phyloP scores from a whole-genome alignment of 2,888 invertebrate genomes.

The Agriopis marginaria region DNA sequence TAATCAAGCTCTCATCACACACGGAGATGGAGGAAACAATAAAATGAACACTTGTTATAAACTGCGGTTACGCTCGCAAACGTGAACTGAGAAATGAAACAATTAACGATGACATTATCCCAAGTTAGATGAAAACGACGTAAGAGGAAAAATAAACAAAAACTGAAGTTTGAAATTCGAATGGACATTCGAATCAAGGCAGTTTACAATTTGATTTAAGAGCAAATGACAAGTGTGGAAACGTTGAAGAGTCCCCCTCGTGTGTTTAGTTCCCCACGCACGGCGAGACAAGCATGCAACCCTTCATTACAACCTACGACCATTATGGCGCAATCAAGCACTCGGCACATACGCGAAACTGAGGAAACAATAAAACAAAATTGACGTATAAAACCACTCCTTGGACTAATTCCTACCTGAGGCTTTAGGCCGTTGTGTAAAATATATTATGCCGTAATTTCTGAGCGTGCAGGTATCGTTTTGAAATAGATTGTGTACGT shows the following conservation, averaged over 20 bases:
- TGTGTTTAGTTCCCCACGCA: constrained; percentile 75
- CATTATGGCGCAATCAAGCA: constrained; percentile 82
- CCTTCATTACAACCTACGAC: constrained; percentile 81
- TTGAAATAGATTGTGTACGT: constrained; percentile 56
- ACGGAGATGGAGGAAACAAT: constrained; percentile 76
- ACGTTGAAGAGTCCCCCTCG: constrained; percentile 72
- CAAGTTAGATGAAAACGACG: constrained; percentile 19
- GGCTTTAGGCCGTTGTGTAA: constrained; percentile 67
- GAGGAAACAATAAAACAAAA: constrained; percentile 83
- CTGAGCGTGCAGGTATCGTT: constrained; percentile 55
- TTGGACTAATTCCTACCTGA: constrained; percentile 71
- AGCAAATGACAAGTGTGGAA: constrained; percentile 76
- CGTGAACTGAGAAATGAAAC: constrained; percentile 29
- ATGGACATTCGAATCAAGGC: constrained; percentile 53
- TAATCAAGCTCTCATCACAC: constrained; percentile 80
- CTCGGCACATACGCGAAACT: constrained; percentile 82
- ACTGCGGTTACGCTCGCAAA: constrained; percentile 40
- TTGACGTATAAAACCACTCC: constrained; percentile 81
- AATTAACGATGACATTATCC: constrained; percentile 38
- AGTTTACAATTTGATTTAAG: constrained; percentile 69
- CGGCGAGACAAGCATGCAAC: constrained; percentile 75
- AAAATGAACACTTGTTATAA: constrained; percentile 71
- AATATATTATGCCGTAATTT: constrained; percentile 68
- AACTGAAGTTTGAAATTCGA: constrained; percentile 9
- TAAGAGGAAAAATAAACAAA: constrained; percentile 15